phyloP scores from a whole-genome alignment of 2,888 invertebrate species.

The Callyntrura sp. region DNA sequence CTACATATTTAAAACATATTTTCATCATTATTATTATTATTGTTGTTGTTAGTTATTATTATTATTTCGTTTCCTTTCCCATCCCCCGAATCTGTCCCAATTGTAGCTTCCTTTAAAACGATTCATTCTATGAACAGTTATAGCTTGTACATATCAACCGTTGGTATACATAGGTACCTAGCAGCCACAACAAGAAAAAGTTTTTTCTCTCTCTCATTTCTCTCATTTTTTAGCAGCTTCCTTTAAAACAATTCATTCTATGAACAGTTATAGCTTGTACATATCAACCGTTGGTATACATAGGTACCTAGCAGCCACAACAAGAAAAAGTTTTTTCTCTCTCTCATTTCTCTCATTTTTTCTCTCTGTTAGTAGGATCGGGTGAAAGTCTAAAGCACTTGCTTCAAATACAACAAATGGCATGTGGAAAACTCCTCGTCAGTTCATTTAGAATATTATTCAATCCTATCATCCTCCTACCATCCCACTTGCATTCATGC shows the following conservation, averaged over 20 bases:
- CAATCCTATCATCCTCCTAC: constrained; percentile 59
- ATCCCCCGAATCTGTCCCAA: not conserved
- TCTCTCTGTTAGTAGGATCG: not conserved
- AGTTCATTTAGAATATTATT: constrained; percentile 72
- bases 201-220: not conserved
- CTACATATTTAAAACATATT: no score
- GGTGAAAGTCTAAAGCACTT: not conserved
- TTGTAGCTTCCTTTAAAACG: no score
- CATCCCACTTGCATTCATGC: constrained; percentile 50
- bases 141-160: constrained; percentile 4
- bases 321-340: not conserved
- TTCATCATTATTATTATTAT: no score
- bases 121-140: not conserved
- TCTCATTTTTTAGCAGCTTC: no score
- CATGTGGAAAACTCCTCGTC: constrained; percentile 15
- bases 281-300: constrained; percentile 4
- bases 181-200: not conserved
- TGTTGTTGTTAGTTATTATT: no score
- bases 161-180: not conserved
- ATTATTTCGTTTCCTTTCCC: no score
- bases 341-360: constrained; percentile 5
- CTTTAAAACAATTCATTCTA: not conserved
- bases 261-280: not conserved
- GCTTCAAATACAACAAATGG: constrained; percentile 2
- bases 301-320: not conserved